Evolutionary conservation across 2,888 invertebrate genomes (phyloP), one percentile per base, ranked within the genome.

Genomic region (Drosophila aldrichi): DNA sequence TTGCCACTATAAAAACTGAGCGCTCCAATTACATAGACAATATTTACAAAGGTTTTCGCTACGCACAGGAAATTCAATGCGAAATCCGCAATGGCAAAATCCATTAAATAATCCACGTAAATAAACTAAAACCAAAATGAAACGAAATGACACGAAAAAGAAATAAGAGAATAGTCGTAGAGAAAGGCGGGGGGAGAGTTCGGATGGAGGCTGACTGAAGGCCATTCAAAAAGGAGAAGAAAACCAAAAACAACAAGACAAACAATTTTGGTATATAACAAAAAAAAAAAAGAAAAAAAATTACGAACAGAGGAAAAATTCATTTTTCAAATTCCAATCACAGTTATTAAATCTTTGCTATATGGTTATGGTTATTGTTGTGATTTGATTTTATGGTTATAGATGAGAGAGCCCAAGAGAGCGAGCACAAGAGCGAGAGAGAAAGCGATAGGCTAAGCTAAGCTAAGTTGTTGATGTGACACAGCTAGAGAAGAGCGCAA

Each of bases 51-150:
- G 55, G 70, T 58, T 75, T 56, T n/a, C 16, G 62, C 62, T 43
- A 68, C 70, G 66, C 75, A 74, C 70, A 62, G 74, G 77, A 78
- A 77, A 83, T 73, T 85, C 78, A 85, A 85, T 77, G 88, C 80
- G 75, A 70, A 86, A 82, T 81, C 74, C 70, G 62, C 58, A 68
- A 58, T 43, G 60, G 66, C 54, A 63, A 88, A 82, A 83, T 61
- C 86, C 89, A 83, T 83, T 83, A 83, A 88, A 86, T 83, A 86
- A 88, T 86, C 78, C 86, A 88, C 89, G 89, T 88, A 88, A 72
- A 88, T 82, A 72, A 81, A 70, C 75, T 74, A 77, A 70, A 73
- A 74, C 34, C 67, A 60, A 58, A 68, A 68, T 63, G 59, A 74
- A 79, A 64, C 71, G 71, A 75, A 79, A 74, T 78, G 75, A 69